Evolutionary conservation across 2,888 invertebrate species (phyloP), one percentile per base, ranked within the genome.

Genomic region (Tridacna crocea): DNA sequence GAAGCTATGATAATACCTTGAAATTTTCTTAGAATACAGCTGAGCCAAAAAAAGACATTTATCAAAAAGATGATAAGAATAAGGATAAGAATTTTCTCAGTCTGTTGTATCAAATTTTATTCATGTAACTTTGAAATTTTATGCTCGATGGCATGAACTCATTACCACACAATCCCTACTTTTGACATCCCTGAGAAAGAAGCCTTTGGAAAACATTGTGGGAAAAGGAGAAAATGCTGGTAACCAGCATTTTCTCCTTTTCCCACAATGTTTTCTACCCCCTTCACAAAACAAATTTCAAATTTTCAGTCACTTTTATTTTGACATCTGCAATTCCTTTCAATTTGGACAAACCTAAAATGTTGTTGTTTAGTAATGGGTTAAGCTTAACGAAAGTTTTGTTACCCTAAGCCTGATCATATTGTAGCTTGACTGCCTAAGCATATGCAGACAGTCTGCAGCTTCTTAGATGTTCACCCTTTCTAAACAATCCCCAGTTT

Each of bases 181-280:
- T n/a, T n/a, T n/a, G n/a, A n/a, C n/a, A n/a, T n/a, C n/a, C n/a
- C n/a, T n/a, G n/a, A n/a, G n/a, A n/a, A n/a, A n/a, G n/a, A n/a
- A n/a, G n/a, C n/a, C n/a, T n/a, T n/a, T n/a, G n/a, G n/a, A n/a
- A n/a, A n/a, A n/a, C n/a, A n/a, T n/a, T n/a, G 51, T 51, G 51
- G 15, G 12, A 51, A 51, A 51, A 51, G 51, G 15, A 51, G 51
- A 51, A 51, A 51, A 13, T 51, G 51, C 51, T 51, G 12, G 15
- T 13, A 51, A 51, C 15, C 12, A 51, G 51, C 61, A 61, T 15
- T 61, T 61, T 61, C n/a, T 61, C 61, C 22, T 61, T 61, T 61
- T 61, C 13, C 61, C 61, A n/a, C 61, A 61, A 61, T 61, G 61
- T 15, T 61, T 61, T 61, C 22, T n/a, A 61, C n/a, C n/a, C 51